Percentiles rank a stretch among this genome's conserved stretches.
phyloP scores from a whole-genome alignment of 2,797 vertebrate species.

The Numenius phaeopus region DNA sequence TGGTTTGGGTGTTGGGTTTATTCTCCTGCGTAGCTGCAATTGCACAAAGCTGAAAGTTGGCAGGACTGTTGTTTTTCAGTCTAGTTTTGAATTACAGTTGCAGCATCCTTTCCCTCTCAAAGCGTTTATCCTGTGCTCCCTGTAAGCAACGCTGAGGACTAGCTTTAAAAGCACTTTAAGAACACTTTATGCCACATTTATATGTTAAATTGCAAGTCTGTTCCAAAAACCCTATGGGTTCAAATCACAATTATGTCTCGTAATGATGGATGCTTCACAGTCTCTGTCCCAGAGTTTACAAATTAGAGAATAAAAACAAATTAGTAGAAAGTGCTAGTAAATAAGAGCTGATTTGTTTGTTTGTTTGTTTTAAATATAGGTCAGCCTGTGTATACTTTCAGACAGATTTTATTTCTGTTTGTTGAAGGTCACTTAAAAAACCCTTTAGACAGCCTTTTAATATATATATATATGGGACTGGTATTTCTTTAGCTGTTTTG shows the following conservation, averaged over 20 bases:
- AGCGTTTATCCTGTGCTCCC: background rate
- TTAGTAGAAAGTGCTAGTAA: background rate
- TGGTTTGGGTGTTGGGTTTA: background rate
- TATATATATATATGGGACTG: background rate
- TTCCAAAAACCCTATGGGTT: background rate
- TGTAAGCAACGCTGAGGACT: background rate
- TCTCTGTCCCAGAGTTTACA: background rate
- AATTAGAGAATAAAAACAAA: background rate
- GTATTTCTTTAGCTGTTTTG: background rate
- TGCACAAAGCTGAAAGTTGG: background rate
- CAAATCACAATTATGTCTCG: background rate
- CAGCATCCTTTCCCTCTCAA: background rate
- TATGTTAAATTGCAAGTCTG: background rate
- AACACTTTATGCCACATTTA: background rate
- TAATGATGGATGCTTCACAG: background rate
- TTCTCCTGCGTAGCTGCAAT: background rate
- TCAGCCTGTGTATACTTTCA: background rate
- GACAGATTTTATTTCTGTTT: background rate
- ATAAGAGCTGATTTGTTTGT: background rate
- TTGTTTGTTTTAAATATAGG: background rate
- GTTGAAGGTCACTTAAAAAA: background rate
- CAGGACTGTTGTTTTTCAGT: background rate
- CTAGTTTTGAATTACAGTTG: background rate
- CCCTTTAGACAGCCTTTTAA: background rate
- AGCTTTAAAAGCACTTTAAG: background rate